Percentiles rank a stretch among this genome's conserved stretches.
Evolutionary conservation across 2,888 invertebrate genomes (phyloP).

Genomic region (Ophioninae sp.): DNA sequence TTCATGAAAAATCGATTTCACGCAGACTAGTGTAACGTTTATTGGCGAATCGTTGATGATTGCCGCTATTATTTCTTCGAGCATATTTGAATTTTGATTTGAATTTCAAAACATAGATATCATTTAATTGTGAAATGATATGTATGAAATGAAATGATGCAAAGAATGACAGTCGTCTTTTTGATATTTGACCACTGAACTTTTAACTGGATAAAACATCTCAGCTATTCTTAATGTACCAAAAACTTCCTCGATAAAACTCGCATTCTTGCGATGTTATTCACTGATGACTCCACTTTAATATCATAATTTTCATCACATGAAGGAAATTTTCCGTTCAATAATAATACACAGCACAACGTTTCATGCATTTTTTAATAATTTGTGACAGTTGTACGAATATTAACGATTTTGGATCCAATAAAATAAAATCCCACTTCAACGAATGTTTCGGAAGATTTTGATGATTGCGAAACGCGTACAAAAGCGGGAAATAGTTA

Average conservation of each 20-base stretch:
- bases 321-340: neutral
- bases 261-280: neutral
- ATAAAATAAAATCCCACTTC: neutral
- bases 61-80: neutral
- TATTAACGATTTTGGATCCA: neutral
- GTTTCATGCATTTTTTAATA: neutral
- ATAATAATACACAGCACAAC: neutral
- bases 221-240: neutral
- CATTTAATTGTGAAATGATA: neutral
- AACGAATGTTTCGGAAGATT: neutral
- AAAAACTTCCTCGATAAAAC: neutral
- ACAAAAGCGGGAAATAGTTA: neutral
- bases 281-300: neutral
- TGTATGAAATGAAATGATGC: neutral
- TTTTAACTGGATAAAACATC: too few species aligned
- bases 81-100: neutral
- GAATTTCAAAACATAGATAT: neutral
- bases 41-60: neutral
- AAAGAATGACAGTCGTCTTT: neutral
- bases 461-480: neutral
- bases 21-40: neutral
- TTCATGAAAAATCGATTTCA: constrained; percentile 18
- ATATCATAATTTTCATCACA: neutral
- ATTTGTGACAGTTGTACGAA: neutral
- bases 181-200: too few species aligned